These are phyloP conservation scores for Agrochola circellaris DNA, from an alignment of 2,888 invertebrate genomes.

Conservation along the genomic window DNA sequence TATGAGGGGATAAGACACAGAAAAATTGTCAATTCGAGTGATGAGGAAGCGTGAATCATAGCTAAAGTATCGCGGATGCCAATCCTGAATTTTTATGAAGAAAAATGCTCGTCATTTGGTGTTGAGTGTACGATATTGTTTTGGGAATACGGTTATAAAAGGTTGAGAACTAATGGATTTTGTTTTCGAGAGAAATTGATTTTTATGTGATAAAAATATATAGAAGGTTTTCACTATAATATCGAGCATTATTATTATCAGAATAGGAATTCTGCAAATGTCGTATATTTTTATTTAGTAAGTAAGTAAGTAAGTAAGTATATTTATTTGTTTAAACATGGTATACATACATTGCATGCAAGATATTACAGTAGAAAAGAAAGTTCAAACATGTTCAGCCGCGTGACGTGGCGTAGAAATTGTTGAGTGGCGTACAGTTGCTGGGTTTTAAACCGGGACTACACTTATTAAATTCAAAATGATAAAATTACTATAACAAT, in stretches of 20 bases:
- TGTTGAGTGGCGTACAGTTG: too few relatives aligned
- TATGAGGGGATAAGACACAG: constrained; percentile 43
- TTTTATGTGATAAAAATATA: neutral
- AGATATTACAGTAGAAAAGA: too few relatives aligned
- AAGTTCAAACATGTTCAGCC: too few relatives aligned
- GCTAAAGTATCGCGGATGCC: constrained; percentile 23
- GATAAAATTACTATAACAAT: too few relatives aligned
- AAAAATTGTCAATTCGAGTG: constrained; percentile 53
- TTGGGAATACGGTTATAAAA: constrained; percentile 30
- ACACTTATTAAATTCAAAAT: too few relatives aligned
- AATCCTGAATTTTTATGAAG: constrained; percentile 40
- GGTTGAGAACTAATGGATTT: constrained; percentile 14
- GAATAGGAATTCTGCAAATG: neutral
- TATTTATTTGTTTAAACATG: too few relatives aligned
- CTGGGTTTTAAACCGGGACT: too few relatives aligned
- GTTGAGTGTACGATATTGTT: constrained; percentile 29
- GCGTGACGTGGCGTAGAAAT: too few relatives aligned
- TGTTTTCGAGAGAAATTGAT: neutral
- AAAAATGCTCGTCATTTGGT: constrained; percentile 18
- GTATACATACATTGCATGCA: too few relatives aligned
- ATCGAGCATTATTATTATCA: too few relatives aligned
- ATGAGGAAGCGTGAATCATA: constrained; percentile 35
- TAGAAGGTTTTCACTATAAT: neutral
- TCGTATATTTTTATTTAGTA: neutral
- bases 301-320: too few relatives aligned